phyloP scores from a whole-genome alignment of 2,113 vertebrate genomes.

The Piaya cayana region DNA sequence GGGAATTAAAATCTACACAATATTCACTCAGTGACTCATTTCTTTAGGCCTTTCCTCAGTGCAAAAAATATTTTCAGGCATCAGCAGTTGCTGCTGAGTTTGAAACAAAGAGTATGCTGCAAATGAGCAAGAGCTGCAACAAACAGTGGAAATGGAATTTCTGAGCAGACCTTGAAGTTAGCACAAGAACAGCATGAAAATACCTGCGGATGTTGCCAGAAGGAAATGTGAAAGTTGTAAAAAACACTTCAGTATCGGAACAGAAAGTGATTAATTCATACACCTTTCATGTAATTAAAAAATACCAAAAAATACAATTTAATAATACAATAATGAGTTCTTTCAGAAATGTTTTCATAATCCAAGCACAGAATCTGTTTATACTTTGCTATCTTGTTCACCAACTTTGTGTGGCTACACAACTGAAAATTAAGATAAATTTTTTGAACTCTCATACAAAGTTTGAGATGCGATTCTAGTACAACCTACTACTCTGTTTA shows the following conservation, averaged over 20 bases:
- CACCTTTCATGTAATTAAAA: background rate
- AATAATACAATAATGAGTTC: background rate
- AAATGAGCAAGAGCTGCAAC: background rate
- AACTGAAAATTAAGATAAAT: background rate
- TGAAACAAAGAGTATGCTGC: background rate
- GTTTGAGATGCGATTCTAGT: background rate
- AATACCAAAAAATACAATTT: background rate
- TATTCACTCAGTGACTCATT: slow-evolving; percentile 18
- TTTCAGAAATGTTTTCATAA: background rate
- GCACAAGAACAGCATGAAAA: background rate
- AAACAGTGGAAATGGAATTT: background rate
- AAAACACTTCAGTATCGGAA: background rate
- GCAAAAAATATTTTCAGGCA: background rate
- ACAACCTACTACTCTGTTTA: background rate
- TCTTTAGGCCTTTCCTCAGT: background rate
- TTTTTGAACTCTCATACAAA: background rate
- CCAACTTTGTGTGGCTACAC: rapidly evolving
- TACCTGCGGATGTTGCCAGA: rapidly evolving
- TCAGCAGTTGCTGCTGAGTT: background rate
- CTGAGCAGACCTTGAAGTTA: background rate
- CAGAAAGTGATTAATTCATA: background rate
- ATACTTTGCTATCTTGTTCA: background rate
- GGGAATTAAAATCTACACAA: background rate
- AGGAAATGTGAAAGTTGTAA: background rate
- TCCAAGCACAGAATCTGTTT: background rate